These are phyloP conservation scores for Tachuris rubrigastra DNA, from an alignment of 2,113 vertebrate species.

Conservation along the genomic window DNA sequence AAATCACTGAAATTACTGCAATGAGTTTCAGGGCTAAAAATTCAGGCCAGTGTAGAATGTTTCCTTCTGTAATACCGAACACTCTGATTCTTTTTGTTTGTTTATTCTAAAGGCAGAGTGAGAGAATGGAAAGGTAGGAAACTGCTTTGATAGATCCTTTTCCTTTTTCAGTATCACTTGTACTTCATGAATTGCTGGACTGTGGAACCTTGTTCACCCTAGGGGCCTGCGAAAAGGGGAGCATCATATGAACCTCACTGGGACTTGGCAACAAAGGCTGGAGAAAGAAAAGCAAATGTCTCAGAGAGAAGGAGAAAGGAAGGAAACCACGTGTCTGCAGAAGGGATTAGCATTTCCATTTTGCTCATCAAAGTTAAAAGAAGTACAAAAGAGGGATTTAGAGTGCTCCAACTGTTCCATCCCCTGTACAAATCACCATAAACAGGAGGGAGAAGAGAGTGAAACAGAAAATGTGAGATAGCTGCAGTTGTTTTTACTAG, in stretches of 20 bases:
- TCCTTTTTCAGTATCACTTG: background rate
- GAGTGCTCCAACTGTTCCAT: slow-evolving; percentile 11
- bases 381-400: slow-evolving; percentile 62
- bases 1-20: background rate
- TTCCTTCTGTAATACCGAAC: background rate
- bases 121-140: background rate
- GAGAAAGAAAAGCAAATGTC: slow-evolving; percentile 36
- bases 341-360: slow-evolving; percentile 62
- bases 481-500: background rate
- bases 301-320: slow-evolving; percentile 32
- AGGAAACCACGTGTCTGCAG: slow-evolving; percentile 49
- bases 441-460: slow-evolving; percentile 23
- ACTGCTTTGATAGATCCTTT: background rate
- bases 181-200: background rate
- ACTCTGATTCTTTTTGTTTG: background rate
- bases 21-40: background rate
- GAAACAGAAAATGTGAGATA: slow-evolving; percentile 21
- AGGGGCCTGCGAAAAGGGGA: background rate
- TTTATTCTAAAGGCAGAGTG: background rate
- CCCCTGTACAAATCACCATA: background rate
- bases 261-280: background rate
- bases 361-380: slow-evolving; percentile 56
- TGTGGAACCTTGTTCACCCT: background rate
- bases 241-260: background rate
- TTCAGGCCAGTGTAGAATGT: background rate